Evolutionary conservation across 2,113 vertebrate genomes (phyloP).

Genomic region (Phylloscopus whistleri): DNA sequence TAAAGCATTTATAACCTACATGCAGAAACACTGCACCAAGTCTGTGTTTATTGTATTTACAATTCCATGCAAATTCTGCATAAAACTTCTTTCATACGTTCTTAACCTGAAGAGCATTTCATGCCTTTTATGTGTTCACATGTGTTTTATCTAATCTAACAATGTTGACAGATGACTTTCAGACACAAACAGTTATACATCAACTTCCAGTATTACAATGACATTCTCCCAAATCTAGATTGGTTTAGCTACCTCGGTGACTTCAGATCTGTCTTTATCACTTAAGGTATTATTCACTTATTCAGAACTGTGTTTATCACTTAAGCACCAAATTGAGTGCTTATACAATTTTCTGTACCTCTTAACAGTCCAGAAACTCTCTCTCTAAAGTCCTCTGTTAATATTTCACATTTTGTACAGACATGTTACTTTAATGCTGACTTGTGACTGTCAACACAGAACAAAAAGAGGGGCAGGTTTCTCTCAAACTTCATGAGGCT

Average conservation of each 20-base stretch:
- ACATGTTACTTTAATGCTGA: not conserved
- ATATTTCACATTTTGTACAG: not conserved
- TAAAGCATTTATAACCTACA: not conserved
- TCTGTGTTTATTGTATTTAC: not conserved
- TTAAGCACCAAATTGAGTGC: fast-evolving
- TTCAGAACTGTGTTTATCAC: not conserved
- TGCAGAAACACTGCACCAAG: not conserved
- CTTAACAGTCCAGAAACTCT: not conserved
- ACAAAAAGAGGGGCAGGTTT: not conserved
- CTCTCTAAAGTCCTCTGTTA: not conserved
- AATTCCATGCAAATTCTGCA: not conserved
- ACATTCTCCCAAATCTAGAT: not conserved
- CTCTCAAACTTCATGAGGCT: not conserved
- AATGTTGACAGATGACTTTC: not conserved
- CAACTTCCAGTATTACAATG: not conserved
- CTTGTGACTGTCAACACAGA: not conserved
- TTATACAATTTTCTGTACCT: not conserved
- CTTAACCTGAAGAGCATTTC: not conserved
- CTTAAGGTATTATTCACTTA: not conserved
- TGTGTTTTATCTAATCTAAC: not conserved
- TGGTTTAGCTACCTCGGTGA: not conserved
- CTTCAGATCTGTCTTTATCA: not conserved
- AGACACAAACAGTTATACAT: not conserved
- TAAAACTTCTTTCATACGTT: not conserved
- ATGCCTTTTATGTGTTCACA: not conserved